Evolutionary conservation across 92 coral and sea anemone species (phyloP), one percentile per base, ranked within the genome.

Genomic region (Epizoanthus illoricatus): DNA sequence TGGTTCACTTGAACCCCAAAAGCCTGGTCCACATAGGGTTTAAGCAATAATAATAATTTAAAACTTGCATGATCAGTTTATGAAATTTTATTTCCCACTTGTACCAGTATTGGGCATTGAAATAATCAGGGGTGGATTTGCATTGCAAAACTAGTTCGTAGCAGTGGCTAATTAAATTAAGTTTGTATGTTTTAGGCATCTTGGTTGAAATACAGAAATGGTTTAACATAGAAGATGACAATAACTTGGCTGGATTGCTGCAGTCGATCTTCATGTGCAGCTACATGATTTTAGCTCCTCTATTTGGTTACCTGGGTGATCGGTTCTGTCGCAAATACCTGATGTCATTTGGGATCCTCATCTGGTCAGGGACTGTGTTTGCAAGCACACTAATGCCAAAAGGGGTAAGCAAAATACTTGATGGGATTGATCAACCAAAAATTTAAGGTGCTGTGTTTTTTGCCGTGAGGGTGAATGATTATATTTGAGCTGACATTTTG

Each of bases 281-380:
- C 65, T 97, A 97, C 63, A 90, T 97, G 98, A 47, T 88, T 40
- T 79, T 94, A 55, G 99, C 99, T 19, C 99, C 99, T 41, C 69
- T 91, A 62, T 97, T 97, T 93, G 99, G 99, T 69, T 97, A 93
- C 88, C 83, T 94, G 76, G 99, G 99, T 58, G 99, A 97, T 78
- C 93, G 99, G 19, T 90, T 85, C 62, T 89, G 86, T 65, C 87
- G 99, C 70, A 97, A 93, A 86, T 91, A 91, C 63, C 74, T 97
- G 63, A 97, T 97, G 99, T 92, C 91, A 11, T 74, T 85, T 41
- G 99, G 99, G 17, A 90, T 97, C 7, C 68, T 90, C 23, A 86
- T 91, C 2, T 97, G 99, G 99, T 93, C 99, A 17, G 90, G 43
- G 10, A 88, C 93, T 11, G 97, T 94, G 23, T 97, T 55, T 85